Base-by-base conservation (phyloP, 2,888 invertebrate species). In the Drosophila suboccidentalis region DNA sequence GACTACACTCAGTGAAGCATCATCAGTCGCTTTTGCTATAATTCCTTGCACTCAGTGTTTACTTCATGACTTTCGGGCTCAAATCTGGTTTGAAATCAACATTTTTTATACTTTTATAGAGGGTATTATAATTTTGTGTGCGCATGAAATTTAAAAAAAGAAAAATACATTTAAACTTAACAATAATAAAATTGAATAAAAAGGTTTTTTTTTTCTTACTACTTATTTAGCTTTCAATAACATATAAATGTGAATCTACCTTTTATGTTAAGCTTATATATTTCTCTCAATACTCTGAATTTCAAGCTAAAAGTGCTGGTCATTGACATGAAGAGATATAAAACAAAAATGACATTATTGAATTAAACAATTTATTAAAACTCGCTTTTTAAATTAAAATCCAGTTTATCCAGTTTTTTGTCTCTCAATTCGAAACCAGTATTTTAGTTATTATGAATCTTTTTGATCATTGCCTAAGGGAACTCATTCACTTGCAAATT, bases 401-500 rank as follows among this genome's bases (percentile, higher is more conserved):
- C n/a, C 19, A 29, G n/a, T 29, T 11, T 10, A 32, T 19, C n/a
- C n/a, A n/a, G 47, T 17, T 49, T 5, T 11, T n/a, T n/a, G n/a
- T n/a, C n/a, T n/a, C n/a, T n/a, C n/a, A n/a, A n/a, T n/a, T n/a
- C n/a, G n/a, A n/a, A 50, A 34, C 17, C 34, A 8, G 53, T 29
- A 3, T 53, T 13, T 39, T 11, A 4, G 22, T 15, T 34, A 6
- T 22, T 19, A 3, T 22, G 13, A 29, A 19, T 11, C 43, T 26
- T 9, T 4, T 17, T 26, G 10, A 15, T n/a, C 10, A 5, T 13
- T 10, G 17, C 10, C 29, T 39, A 62, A n/a, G 57, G 63, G 11
- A 43, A 64, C n/a, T 50, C 38, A 10, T 54, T 49, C 2, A 32
- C 15, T 34, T 63, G 17, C 34, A 57, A 26, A 6, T 80, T 77